Evolutionary conservation across 2,888 invertebrate genomes (phyloP), one percentile per base, ranked within the genome.

Genomic region (Syritta pipiens): DNA sequence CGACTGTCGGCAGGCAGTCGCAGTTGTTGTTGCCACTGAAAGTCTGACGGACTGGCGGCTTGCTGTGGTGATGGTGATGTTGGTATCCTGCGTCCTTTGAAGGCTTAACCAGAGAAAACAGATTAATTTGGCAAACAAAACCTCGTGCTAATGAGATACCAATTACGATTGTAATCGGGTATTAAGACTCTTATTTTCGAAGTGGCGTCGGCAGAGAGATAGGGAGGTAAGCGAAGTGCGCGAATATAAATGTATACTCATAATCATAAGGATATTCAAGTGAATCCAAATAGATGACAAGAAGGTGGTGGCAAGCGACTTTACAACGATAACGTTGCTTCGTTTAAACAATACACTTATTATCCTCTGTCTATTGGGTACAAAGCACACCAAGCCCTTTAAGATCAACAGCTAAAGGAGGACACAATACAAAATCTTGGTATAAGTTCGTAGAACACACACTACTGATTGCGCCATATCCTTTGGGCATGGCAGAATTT

Each of bases 101-200:
- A 59, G 63, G 59, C 69, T 76, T 59, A 63, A 24, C 59, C 46
- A 59, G 51, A 44, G 24, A 71, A 71, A 63, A 63, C 63, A 59
- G 53, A 77, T 71, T 65, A 77, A 71, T 57, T 71, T 59, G 51
- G 40, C 53, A 71, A 71, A 71, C 63, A 77, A 71, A 71, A 63
- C 63, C 71, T 59, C 51, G 71, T 77, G 42, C 76, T 77, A 77
- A 77, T 77, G 76, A 77, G 76, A 77, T 77, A 71, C 71, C 76
- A 77, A 77, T 77, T 77, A 77, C 71, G 71, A 77, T 77, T 77
- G 71, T 77, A 76, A 71, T 76, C 76, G 63, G 63, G 69, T 24
- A 69, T 76, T 76, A 76, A 63, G 71, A 28, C 28, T 71, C 57
- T 71, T 6, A 46, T 69, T 69, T n/a, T 71, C 62, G 7, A 17